phyloP scores from a whole-genome alignment of 1,140 invertebrate species.

The Meteorus sp. region DNA sequence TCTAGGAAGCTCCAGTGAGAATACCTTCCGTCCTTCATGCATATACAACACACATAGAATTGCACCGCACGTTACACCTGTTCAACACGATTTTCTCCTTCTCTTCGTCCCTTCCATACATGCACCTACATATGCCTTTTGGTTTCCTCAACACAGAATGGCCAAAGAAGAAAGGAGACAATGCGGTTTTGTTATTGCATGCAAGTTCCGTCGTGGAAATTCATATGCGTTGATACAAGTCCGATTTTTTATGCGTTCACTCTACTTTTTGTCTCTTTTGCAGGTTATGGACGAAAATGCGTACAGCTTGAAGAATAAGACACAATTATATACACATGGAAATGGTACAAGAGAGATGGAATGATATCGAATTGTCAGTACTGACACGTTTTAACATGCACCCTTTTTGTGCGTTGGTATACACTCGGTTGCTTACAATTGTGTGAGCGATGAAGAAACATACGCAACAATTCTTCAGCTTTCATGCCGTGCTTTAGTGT shows the following conservation, averaged over 20 bases:
- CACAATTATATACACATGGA: not conserved
- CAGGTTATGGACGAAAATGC: not conserved
- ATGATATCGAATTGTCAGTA: too few species aligned
- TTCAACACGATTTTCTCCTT: too few species aligned
- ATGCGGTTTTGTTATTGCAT: constrained; percentile 14
- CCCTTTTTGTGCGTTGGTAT: constrained; percentile 22
- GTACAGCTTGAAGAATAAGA: not conserved
- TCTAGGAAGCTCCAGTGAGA: constrained; percentile 13
- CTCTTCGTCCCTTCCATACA: too few species aligned
- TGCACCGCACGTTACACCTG: constrained; percentile 6
- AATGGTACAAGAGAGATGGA: not conserved
- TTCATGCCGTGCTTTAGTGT: not conserved
- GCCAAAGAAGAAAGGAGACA: not conserved
- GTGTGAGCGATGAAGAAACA: constrained; percentile 3
- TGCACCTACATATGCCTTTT: too few species aligned
- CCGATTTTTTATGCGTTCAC: too few species aligned
- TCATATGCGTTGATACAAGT: too few species aligned
- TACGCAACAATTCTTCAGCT: too few species aligned
- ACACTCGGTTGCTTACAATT: not conserved
- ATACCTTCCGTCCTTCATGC: constrained; percentile 6
- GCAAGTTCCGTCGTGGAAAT: constrained; percentile 12
- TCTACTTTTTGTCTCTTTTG: not conserved
- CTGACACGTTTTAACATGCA: constrained; percentile 26
- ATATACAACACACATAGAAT: too few species aligned
- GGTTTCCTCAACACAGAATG: not conserved